A percentile compares a stretch with the other conserved stretches of the same genome.
Evolutionary conservation across 2,113 vertebrate genomes (phyloP).

Genomic region (Arothron firmamentum): DNA sequence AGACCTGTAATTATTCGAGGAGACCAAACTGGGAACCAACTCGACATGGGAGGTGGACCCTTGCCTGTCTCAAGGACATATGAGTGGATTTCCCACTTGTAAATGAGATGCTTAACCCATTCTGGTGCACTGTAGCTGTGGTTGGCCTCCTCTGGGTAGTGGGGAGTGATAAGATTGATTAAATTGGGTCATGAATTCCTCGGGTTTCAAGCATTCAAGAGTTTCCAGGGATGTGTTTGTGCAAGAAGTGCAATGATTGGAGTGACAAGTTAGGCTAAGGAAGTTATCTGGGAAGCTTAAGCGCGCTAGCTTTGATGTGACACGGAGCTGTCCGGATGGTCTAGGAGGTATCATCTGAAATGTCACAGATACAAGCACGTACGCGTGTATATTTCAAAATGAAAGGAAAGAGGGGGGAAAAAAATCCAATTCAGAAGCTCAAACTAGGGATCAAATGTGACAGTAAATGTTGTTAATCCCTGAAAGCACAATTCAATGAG

Average conservation of each 20-base stretch:
- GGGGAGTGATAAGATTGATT: conserved; percentile 54
- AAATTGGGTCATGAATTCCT: conserved; percentile 60
- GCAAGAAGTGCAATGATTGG: conserved; percentile 36
- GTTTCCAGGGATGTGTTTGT: conserved; percentile 23
- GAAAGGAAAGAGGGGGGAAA: background rate
- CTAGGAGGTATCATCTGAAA: conserved; percentile 34
- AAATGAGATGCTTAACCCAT: conserved; percentile 43
- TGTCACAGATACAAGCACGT: conserved; percentile 43
- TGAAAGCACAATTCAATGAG: conserved; percentile 57
- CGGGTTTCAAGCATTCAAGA: conserved; percentile 39
- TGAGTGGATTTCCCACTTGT: conserved; percentile 37
- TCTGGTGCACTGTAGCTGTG: conserved; percentile 15
- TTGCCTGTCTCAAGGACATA: conserved; percentile 30
- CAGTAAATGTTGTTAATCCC: conserved; percentile 67
- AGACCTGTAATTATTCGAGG: conserved; percentile 58
- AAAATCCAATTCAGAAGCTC: conserved; percentile 49
- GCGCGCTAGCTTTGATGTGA: conserved; percentile 66
- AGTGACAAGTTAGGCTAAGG: conserved; percentile 52
- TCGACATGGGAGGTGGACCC: conserved; percentile 22
- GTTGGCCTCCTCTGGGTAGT: conserved; percentile 47
- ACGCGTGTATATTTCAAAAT: conserved; percentile 33
- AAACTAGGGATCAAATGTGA: conserved; percentile 57
- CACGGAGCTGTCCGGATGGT: conserved; percentile 39
- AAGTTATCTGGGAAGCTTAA: conserved; percentile 56
- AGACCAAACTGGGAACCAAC: conserved; percentile 57